Evolutionary conservation across 1,140 invertebrate species (phyloP).

Genomic region (Melipona quadrifasciata): DNA sequence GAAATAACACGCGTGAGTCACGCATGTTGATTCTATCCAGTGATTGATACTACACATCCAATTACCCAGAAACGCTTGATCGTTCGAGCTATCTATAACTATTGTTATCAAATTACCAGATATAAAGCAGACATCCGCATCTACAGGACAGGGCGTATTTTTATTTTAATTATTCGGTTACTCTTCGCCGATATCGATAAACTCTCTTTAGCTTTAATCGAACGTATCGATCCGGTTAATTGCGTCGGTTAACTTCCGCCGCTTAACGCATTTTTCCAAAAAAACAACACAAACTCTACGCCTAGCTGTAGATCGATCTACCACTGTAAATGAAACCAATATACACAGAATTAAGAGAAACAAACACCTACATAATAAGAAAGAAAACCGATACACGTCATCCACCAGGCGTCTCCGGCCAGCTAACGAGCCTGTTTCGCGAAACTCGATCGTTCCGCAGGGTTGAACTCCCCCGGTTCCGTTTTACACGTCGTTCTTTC

Average conservation of each 20-base stretch:
- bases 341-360: background rate
- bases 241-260: too few species aligned
- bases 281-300: background rate
- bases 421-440: background rate
- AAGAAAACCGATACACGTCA: background rate
- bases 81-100: background rate
- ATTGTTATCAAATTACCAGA: background rate
- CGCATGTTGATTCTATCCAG: background rate
- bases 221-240: background rate
- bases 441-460: background rate
- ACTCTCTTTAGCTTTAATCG: background rate
- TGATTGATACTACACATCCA: background rate
- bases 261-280: background rate
- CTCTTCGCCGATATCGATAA: background rate
- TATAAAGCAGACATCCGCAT: background rate
- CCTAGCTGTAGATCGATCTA: too few species aligned
- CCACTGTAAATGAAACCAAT: background rate
- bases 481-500: background rate
- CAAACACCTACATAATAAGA: background rate
- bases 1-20: background rate
- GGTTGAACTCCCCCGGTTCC: background rate
- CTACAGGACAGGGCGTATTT: background rate
- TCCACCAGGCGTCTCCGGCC: background rate
- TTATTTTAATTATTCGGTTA: background rate
- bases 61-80: background rate